Evolutionary conservation across 2,797 vertebrate genomes (phyloP), one percentile per base, ranked within the genome.

Genomic region (Acanthis flammea): DNA sequence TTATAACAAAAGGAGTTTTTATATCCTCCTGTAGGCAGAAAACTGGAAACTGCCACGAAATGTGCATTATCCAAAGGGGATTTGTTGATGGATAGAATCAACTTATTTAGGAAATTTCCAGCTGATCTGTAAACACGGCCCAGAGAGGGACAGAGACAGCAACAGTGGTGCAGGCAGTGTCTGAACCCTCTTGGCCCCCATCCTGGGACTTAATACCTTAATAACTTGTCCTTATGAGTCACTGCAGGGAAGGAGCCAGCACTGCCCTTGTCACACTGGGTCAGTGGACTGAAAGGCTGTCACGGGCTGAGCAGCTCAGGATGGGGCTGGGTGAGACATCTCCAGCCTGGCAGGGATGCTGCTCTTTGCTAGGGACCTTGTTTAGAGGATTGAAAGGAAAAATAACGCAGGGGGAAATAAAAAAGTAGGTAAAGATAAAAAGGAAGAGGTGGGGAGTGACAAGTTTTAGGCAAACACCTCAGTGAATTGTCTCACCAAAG

Each of bases 1-100:
- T 91, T 96, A 90, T 60, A 95, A 96, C 91, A 91, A 95, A 94
- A 94, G 85, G 60, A 90, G 89, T 75, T 95, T 96, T 95, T 96
- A 72, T 91, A 78, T 94, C 79, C 92, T 96, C 66, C 92, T 91
- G 82, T 91, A 92, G 80, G 79, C 92, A 92, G 91, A 92, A 35
- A 31, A 4, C 45, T 95, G 87, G 62, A 81, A 95, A 95, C 62
- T 78, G 60, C 79, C 89, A 66, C 13, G 58, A 94, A 96, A 86
- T 12, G 48, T 57, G 42, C 92, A 78, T 86, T 84, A 90, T 91
- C 76, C 7, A 1, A 86, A 62, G 0, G 0, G 76, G 68, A 75
- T 94, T 94, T 94, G 87, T 81, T 78, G 89, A 92, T 67, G 66
- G 89, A 60, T 91, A 50, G 55, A 94, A 83, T 76, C 62, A 81